These are phyloP conservation scores for Liopterus haemorrhoidalis DNA, from an alignment of 2,888 invertebrate species.

Conservation along the genomic window DNA sequence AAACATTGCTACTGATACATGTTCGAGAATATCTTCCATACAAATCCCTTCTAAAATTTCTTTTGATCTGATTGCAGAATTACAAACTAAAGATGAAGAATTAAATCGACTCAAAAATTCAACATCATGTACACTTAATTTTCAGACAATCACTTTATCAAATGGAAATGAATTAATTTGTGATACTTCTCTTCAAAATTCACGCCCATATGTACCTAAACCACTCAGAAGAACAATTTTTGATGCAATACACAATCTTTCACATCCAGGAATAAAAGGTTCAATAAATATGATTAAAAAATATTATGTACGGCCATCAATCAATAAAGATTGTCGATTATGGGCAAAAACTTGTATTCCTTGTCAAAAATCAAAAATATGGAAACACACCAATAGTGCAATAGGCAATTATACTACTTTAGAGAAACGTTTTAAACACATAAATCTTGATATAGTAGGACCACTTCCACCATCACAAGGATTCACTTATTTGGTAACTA, in stretches of 20 bases:
- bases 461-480: too few relatives aligned
- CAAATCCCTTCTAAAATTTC: not conserved
- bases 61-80: not conserved
- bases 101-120: not conserved
- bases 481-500: too few relatives aligned
- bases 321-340: too few relatives aligned
- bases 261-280: constrained; percentile 4
- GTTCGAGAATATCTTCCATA: not conserved
- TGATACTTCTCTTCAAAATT: not conserved
- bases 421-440: too few relatives aligned
- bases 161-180: constrained; percentile 2
- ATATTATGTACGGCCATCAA: not conserved
- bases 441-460: too few relatives aligned
- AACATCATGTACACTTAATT: not conserved
- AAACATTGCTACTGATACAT: not conserved
- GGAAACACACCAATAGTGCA: too few relatives aligned
- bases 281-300: not conserved
- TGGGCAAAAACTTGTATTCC: too few relatives aligned
- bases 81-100: not conserved
- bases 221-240: not conserved
- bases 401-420: too few relatives aligned
- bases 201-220: not conserved
- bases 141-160: not conserved
- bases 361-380: too few relatives aligned
- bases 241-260: not conserved